Percentiles rank a stretch among this genome's conserved stretches.
Conservation (phyloP, 2,888 invertebrate species). For the Ischnura elegans region DNA sequence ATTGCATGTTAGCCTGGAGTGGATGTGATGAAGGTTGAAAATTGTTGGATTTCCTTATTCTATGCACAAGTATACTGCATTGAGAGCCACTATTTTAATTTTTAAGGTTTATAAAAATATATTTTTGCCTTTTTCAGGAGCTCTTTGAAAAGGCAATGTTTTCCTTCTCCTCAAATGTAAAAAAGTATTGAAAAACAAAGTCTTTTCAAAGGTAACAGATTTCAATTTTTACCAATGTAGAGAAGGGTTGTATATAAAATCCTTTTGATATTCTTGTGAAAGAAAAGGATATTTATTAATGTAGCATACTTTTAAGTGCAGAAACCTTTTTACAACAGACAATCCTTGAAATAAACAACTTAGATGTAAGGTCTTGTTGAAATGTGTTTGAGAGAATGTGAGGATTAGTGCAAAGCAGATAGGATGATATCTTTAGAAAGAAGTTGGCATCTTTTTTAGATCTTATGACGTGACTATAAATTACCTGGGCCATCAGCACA, state of each 20-base stretch:
- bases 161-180: constrained; percentile 35
- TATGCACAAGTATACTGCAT: constrained; percentile 64
- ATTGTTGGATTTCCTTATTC: constrained; percentile 61
- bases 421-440: constrained; percentile 46
- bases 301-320: constrained; percentile 65
- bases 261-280: constrained; percentile 65
- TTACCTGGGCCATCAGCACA: not conserved
- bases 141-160: constrained; percentile 62
- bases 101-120: constrained; percentile 62
- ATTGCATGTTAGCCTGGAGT: constrained; percentile 60
- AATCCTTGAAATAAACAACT: constrained; percentile 54
- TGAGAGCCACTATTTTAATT: constrained; percentile 65
- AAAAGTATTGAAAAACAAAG: constrained; percentile 54
- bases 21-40: constrained; percentile 43
- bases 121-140: constrained; percentile 64
- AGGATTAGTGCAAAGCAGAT: constrained; percentile 46
- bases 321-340: constrained; percentile 66
- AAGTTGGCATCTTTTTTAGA: constrained; percentile 61
- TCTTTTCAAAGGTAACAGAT: constrained; percentile 60
- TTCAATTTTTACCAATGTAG: constrained; percentile 65
- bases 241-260: constrained; percentile 57
- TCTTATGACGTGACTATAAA: not conserved
- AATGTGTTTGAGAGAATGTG: constrained; percentile 52
- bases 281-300: constrained; percentile 66
- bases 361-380: constrained; percentile 58